Percentiles rank a stretch among this genome's conserved stretches.
Conservation (phyloP, 1,140 invertebrate genomes). For the Scaptodrosophila lebanonensis region DNA sequence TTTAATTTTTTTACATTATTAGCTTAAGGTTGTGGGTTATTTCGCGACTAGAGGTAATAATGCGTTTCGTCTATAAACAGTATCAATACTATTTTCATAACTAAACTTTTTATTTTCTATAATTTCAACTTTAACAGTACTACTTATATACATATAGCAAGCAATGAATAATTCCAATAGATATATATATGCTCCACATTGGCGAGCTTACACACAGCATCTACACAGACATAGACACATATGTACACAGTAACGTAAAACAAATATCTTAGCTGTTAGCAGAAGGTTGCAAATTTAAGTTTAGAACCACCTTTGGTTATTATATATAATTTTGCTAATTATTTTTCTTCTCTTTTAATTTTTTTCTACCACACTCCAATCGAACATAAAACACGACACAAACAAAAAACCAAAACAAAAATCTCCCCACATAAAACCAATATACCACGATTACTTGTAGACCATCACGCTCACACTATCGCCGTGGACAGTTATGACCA, state of each 20-base stretch:
- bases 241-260: too few relatives aligned
- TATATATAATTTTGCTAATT: slow-evolving; percentile 70
- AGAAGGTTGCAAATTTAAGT: slow-evolving; percentile 12
- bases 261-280: too few relatives aligned
- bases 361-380: slow-evolving; percentile 55
- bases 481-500: slow-evolving; percentile 75
- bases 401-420: slow-evolving; percentile 24
- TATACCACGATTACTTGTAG: slow-evolving; percentile 46
- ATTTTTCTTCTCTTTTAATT: slow-evolving; percentile 71
- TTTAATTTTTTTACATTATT: slow-evolving; percentile 50
- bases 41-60: slow-evolving; percentile 70
- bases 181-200: not conserved
- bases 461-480: slow-evolving; percentile 75
- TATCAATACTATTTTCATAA: slow-evolving; percentile 1
- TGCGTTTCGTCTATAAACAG: slow-evolving; percentile 49
- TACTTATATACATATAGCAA: slow-evolving; percentile 1
- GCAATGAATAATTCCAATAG: not conserved
- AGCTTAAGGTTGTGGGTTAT: slow-evolving; percentile 72
- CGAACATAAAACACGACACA: slow-evolving; percentile 13
- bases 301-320: slow-evolving; percentile 30
- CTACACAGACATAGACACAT: not conserved
- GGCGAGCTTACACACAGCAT: not conserved
- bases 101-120: slow-evolving; percentile 7
- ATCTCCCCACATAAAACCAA: slow-evolving; percentile 16
- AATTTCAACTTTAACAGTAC: not conserved